Evolutionary conservation across 2,113 vertebrate species (phyloP), one percentile per base, ranked within the genome.

Genomic region (Indicator maculatus): DNA sequence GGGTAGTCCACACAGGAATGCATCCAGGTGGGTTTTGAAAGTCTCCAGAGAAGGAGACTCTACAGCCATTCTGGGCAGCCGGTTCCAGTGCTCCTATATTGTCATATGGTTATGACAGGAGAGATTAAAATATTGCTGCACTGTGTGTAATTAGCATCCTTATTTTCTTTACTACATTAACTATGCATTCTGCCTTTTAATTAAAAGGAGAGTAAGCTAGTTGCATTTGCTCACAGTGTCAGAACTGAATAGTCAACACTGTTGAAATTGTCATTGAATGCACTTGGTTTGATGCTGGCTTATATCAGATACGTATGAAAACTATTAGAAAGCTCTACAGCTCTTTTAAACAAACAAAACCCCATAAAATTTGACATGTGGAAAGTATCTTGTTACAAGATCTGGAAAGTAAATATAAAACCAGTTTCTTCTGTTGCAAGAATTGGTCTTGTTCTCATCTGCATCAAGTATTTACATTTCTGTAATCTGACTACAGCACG

Each of bases 101-200:
- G 47, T 28, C 7, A 3, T 90, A 9, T 65, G 61, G 56, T 67
- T 93, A 30, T 69, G 79, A 58, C 67, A 79, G 50, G 18, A 91
- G 78, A 87, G 44, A 55, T 84, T 79, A 77, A 77, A 75, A 53
- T 78, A 82, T 69, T 95, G n/a, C 82, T 4, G 1, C 69, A 50
- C 14, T 73, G 71, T 33, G 18, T 61, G 69, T 93, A 90, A 95
- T 90, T 92, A 92, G 74, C 85, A 83, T 59, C 69, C 52, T 93
- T 69, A 91, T 95, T 90, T 41, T 90, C 93, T 95, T 93, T 94
- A 30, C 31, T 73, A 23, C 67, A 61, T 84, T 88, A 72, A 63
- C 50, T 82, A 9, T n/a, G 11, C 67, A 14, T 36, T 66, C 74
- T 67, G 47, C 16, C 39, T 64, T 72, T 93, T 94, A 75, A 88